Evolutionary conservation across 2,888 invertebrate species (phyloP).

Genomic region (Nyleta sp.): DNA sequence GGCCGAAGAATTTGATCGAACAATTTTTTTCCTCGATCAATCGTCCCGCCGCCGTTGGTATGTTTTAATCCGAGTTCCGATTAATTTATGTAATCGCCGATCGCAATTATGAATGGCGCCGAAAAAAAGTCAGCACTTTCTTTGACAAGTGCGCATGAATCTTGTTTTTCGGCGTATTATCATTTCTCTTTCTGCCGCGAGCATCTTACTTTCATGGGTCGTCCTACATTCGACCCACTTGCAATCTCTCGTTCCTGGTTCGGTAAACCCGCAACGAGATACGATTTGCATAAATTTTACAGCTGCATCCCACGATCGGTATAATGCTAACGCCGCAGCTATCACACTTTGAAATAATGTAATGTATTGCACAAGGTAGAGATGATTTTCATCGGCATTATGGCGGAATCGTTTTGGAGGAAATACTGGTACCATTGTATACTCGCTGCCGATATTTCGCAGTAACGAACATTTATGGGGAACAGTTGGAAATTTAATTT

Average conservation of each 20-base stretch:
- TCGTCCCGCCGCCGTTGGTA: neutral
- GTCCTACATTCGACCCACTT: conserved; percentile 64
- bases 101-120: conserved; percentile 9
- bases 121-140: conserved; percentile 9
- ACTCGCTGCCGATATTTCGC: conserved; percentile 20
- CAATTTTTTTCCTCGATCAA: conserved; percentile 21
- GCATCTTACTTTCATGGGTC: conserved; percentile 64
- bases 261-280: conserved; percentile 60
- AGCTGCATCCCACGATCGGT: conserved; percentile 52
- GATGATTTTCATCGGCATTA: conserved; percentile 36
- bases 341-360: conserved; percentile 54
- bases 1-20: conserved; percentile 44
- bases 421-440: conserved; percentile 24
- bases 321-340: conserved; percentile 39
- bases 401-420: conserved; percentile 35
- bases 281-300: conserved; percentile 62
- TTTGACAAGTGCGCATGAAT: conserved; percentile 23
- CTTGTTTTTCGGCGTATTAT: conserved; percentile 49
- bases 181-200: conserved; percentile 61
- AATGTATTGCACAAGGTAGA: conserved; percentile 40
- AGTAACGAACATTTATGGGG: conserved; percentile 29
- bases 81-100: conserved; percentile 23
- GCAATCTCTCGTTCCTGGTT: conserved; percentile 64
- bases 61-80: conserved; percentile 6
- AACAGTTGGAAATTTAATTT: conserved; percentile 22